Conservation (phyloP, 1,140 invertebrate genomes). For the Pseudachorutes palmiensis region DNA sequence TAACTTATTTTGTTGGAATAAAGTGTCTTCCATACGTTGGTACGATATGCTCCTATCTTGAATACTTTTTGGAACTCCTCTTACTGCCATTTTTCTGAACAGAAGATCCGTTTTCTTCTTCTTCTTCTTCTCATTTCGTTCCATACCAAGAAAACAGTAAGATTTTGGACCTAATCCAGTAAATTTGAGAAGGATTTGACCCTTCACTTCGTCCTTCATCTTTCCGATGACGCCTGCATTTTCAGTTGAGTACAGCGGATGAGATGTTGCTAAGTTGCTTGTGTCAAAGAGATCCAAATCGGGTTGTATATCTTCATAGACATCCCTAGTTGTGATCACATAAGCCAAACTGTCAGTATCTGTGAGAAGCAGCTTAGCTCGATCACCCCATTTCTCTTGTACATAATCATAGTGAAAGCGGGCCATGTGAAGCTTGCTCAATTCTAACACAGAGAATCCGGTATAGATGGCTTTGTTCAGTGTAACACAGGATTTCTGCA, state of each 20-base stretch:
- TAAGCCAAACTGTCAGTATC: conserved; percentile 24
- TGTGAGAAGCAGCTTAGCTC: conserved; percentile 14
- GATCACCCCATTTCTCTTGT: conserved; percentile 10
- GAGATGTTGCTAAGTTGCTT: conserved; percentile 7
- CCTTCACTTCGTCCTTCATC: conserved; percentile 48
- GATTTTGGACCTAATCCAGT: conserved; percentile 45
- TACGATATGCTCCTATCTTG: not conserved
- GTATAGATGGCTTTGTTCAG: conserved; percentile 18
- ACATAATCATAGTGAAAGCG: conserved; percentile 19
- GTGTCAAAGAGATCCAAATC: conserved; percentile 14
- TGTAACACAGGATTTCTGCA: conserved; percentile 1
- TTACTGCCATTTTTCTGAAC: conserved; percentile 11
- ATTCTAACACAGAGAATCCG: conserved; percentile 13
- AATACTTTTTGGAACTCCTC: conserved; percentile 14
- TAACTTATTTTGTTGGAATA: conserved; percentile 5
- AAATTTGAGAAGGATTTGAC: conserved; percentile 42
- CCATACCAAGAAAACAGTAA: conserved; percentile 41
- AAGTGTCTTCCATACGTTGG: not conserved
- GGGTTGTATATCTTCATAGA: conserved; percentile 17
- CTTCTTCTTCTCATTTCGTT: too few relatives aligned
- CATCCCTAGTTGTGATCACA: conserved; percentile 12
- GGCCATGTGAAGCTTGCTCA: conserved; percentile 12
- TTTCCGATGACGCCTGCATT: conserved; percentile 39
- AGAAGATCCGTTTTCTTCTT: conserved; percentile 1
- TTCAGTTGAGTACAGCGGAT: conserved; percentile 21